Evolutionary conservation across 2,113 vertebrate species (phyloP).

Genomic region (Hassar affinis): DNA sequence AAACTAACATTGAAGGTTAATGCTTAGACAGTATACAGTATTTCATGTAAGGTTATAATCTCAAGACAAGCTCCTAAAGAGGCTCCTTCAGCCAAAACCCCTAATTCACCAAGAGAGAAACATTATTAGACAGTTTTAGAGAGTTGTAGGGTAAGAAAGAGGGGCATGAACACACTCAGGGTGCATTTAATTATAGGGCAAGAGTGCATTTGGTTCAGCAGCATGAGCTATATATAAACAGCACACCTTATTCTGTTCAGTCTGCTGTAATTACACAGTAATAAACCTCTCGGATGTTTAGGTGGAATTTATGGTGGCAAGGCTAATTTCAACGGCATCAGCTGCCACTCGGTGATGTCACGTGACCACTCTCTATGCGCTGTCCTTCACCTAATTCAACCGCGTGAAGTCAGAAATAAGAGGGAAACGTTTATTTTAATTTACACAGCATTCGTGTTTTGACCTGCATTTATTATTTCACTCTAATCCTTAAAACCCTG

Average conservation of each 20-base stretch:
- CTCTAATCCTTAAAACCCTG: too few species aligned
- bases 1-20: background rate
- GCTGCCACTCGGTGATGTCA: background rate
- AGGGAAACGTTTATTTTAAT: too few species aligned
- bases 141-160: background rate
- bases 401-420: background rate
- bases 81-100: background rate
- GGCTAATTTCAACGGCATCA: background rate
- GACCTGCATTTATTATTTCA: background rate
- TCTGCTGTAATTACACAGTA: background rate
- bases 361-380: background rate
- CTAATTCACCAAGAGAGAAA: background rate
- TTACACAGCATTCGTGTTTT: background rate
- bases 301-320: background rate
- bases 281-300: background rate
- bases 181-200: background rate
- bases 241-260: background rate
- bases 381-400: background rate
- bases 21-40: too few species aligned
- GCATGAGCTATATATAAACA: background rate
- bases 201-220: background rate
- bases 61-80: background rate
- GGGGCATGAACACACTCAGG: background rate
- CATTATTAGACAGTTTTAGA: background rate
- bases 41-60: background rate